Percentiles rank a stretch among this genome's conserved stretches.
Conservation (phyloP, 2,113 vertebrate species). For the Sorex fumeus region DNA sequence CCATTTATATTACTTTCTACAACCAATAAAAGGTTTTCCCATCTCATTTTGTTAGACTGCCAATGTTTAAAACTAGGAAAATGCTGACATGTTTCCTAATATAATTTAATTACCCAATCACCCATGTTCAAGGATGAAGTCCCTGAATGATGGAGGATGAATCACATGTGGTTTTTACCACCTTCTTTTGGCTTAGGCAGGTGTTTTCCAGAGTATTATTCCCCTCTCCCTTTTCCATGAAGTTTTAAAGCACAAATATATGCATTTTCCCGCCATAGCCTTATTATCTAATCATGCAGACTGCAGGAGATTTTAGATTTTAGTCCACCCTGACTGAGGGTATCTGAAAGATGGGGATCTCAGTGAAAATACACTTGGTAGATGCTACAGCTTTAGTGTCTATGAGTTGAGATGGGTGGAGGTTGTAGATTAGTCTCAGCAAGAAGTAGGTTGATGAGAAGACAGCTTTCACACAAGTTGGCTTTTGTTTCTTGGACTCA, state of each 20-base stretch:
- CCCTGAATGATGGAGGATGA: neutral
- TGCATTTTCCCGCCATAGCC: neutral
- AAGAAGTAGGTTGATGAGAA: neutral
- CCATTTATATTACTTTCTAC: slow-evolving; percentile 39
- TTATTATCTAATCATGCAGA: neutral
- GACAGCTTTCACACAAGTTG: neutral
- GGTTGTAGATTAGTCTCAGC: neutral
- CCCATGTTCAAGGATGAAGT: neutral
- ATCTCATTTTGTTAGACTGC: neutral
- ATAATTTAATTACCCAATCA: neutral
- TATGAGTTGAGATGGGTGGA: neutral
- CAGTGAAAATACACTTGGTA: neutral
- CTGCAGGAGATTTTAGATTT: neutral
- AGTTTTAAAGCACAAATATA: neutral
- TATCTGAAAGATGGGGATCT: neutral
- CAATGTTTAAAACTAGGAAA: neutral
- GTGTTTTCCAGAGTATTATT: neutral
- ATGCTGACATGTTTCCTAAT: neutral
- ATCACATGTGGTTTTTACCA: neutral
- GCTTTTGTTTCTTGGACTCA: neutral
- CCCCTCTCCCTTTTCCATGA: neutral
- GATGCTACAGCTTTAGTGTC: neutral
- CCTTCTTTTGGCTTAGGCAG: neutral
- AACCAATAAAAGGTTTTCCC: neutral
- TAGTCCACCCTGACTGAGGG: neutral